A percentile compares a stretch with the other conserved stretches of the same genome.
These are phyloP conservation scores for Thumatha senex DNA, from an alignment of 2,888 invertebrate species.

Conservation along the genomic window DNA sequence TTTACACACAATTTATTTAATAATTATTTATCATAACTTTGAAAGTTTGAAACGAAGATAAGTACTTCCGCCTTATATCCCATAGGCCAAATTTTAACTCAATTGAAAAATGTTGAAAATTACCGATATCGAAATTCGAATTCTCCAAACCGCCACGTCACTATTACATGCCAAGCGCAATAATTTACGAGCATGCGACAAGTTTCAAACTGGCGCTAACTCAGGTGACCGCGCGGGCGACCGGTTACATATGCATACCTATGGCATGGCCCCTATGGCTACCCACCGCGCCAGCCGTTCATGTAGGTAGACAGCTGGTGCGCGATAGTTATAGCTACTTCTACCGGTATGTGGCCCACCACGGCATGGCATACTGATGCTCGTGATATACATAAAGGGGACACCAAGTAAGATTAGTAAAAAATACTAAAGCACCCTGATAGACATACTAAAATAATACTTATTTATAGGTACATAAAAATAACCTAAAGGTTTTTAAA, in stretches of 20 bases:
- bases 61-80: too few relatives aligned
- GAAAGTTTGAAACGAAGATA: too few relatives aligned
- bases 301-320: slow-evolving; percentile 7
- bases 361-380: too few relatives aligned
- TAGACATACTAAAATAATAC: too few relatives aligned
- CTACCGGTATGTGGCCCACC: not conserved
- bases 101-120: not conserved
- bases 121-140: slow-evolving; percentile 13
- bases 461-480: too few relatives aligned
- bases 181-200: slow-evolving; percentile 40
- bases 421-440: too few relatives aligned
- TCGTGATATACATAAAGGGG: too few relatives aligned
- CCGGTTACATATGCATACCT: slow-evolving; percentile 17
- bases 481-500: too few relatives aligned
- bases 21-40: too few relatives aligned
- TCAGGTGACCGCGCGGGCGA: slow-evolving; percentile 33
- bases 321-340: not conserved
- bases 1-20: too few relatives aligned
- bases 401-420: too few relatives aligned
- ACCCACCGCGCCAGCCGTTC: slow-evolving; percentile 29
- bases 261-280: slow-evolving; percentile 6
- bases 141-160: slow-evolving; percentile 12
- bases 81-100: not conserved
- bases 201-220: slow-evolving; percentile 40
- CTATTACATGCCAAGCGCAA: slow-evolving; percentile 27